Evolutionary conservation across 2,888 invertebrate species (phyloP).

Genomic region (Coelinius sp.): DNA sequence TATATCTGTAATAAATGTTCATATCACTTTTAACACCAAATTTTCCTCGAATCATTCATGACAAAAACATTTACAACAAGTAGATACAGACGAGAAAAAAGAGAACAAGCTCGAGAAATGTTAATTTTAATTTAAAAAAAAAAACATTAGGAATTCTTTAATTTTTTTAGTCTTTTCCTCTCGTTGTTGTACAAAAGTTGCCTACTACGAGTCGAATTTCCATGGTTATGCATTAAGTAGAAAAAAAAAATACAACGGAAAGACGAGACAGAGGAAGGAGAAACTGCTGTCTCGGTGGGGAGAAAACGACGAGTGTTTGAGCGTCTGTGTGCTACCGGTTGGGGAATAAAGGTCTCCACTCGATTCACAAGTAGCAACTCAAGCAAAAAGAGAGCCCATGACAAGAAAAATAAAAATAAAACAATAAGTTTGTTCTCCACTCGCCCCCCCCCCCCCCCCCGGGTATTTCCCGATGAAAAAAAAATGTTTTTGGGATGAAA

Average conservation of each 20-base stretch:
- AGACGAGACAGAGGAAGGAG: neutral
- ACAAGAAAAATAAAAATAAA: neutral
- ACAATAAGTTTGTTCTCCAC: neutral
- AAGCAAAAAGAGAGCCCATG: neutral
- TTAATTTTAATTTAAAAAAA: too few species aligned
- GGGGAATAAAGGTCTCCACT: conserved; percentile 11
- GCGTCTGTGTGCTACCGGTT: conserved; percentile 2
- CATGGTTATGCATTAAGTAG: conserved; percentile 6
- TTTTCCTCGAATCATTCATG: neutral
- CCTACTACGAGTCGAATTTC: neutral
- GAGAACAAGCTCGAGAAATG: neutral
- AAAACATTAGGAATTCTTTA: too few species aligned
- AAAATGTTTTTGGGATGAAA: neutral
- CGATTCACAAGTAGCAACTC: neutral
- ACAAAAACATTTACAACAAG: neutral
- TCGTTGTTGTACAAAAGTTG: neutral
- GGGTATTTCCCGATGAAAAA: neutral
- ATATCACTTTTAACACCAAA: neutral
- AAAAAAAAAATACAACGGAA: neutral
- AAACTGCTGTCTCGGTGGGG: too few species aligned
- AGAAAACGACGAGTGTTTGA: neutral
- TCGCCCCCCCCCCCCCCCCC: neutral
- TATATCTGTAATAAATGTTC: neutral
- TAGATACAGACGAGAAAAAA: neutral
- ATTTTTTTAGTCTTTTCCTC: neutral